Evolutionary conservation across 2,888 invertebrate genomes (phyloP).

Genomic region (Cephus pygmeus): DNA sequence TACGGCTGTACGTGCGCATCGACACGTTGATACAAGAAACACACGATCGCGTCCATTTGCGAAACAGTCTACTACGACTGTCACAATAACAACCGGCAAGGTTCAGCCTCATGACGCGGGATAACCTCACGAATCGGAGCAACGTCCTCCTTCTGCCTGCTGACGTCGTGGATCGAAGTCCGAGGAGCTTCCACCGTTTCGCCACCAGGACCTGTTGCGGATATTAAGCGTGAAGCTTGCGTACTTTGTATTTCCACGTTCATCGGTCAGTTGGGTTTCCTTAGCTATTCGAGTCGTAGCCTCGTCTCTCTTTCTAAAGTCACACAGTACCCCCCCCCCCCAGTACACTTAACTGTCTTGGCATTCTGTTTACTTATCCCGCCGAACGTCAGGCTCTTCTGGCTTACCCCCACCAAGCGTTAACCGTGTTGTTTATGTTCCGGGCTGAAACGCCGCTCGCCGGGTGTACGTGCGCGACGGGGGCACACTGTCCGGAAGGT

Average conservation of each 20-base stretch:
- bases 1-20: not conserved
- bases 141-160: not conserved
- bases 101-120: not conserved
- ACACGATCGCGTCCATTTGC: not conserved
- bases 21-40: not conserved
- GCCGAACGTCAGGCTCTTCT: not conserved
- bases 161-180: not conserved
- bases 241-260: not conserved
- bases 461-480: slow-evolving; percentile 1
- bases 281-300: not conserved
- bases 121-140: not conserved
- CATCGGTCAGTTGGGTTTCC: not conserved
- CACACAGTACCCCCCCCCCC: not conserved
- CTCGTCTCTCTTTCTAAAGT: not conserved
- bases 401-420: not conserved
- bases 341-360: not conserved
- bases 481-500: not conserved
- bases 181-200: not conserved
- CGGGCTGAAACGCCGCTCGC: not conserved
- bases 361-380: not conserved
- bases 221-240: not conserved
- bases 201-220: not conserved
- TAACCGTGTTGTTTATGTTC: slow-evolving; percentile 4
- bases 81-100: not conserved
- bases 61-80: not conserved